Base-by-base conservation (phyloP, 2,888 invertebrate genomes). In the Melinaea menophilus region DNA sequence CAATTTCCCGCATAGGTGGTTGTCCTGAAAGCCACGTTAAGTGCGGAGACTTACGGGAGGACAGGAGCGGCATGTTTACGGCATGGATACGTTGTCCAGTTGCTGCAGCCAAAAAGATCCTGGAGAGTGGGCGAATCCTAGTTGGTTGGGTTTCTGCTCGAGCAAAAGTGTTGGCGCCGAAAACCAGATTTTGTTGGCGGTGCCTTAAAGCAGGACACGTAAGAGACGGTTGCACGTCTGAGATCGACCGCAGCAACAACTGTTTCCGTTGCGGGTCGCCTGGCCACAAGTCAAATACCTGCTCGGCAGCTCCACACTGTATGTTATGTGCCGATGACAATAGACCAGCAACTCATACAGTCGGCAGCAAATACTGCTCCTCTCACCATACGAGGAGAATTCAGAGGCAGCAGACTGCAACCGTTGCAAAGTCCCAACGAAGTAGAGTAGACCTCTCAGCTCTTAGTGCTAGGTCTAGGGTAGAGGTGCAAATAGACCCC, bases 201-300 rank as follows among this genome's bases (percentile, higher is more conserved):
- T 71, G 72, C 61, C 51, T 66, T 9, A 59, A 62, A 13, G 9
- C 12, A 4, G 69, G 68, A 0, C 70, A 71, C 12, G 63, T 62
- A 0, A 34, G 67, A 2, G 57, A 37, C 9, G n/a, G 46, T 31
- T 73, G 70, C 56, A 47, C 58, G 0, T 5, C 64, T 0, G 61
- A 55, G 11, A 59, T 37, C 0, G 66, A 66, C 22, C 61, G 63
- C 4, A 63, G 66, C 9, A 31, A 22, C 3, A 9, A 33, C 0
- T 66, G 68, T 33, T 65, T 56, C 45, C 64, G 65, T 22, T 72
- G 73, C 55, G 67, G 71, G 0, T 45, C 51, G 33, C 35, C 60
- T 2, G 70, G 70, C 9, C 71, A 73, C 34, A 65, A 62, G 54
- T 61, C 65, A 0, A 45, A 7, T 0, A 9, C 1, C 0, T 71